These are phyloP conservation scores for Drosophila triauraria DNA, from an alignment of 1,140 invertebrate genomes.

Conservation along the genomic window DNA sequence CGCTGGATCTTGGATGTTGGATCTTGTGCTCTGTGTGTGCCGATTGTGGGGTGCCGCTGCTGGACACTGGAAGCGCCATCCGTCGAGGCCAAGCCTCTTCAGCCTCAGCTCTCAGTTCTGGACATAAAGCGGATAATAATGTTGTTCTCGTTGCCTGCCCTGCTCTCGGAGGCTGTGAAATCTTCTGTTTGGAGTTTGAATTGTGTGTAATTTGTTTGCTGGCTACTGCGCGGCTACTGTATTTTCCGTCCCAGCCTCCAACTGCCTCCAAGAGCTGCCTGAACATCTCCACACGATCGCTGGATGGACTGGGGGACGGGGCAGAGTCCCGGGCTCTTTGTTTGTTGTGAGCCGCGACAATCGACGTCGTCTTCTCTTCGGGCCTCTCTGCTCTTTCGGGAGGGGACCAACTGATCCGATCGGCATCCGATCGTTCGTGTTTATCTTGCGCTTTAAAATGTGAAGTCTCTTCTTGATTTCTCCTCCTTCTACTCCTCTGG, in stretches of 20 bases:
- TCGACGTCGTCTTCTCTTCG: slow-evolving; percentile 26
- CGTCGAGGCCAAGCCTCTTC: slow-evolving; percentile 45
- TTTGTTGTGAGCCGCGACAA: slow-evolving; percentile 78
- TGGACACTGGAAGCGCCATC: slow-evolving; percentile 64
- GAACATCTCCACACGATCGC: slow-evolving; percentile 69
- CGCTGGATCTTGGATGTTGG: slow-evolving; percentile 10
- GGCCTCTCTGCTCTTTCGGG: slow-evolving; percentile 4
- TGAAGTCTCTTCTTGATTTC: slow-evolving; percentile 19
- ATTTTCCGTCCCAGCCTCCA: slow-evolving; percentile 51
- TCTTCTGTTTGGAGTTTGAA: slow-evolving; percentile 81
- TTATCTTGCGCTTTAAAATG: slow-evolving; percentile 76
- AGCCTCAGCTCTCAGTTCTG: slow-evolving; percentile 43
- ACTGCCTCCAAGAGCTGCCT: slow-evolving; percentile 10
- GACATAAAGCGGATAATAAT: slow-evolving; percentile 82
- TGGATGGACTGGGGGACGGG: background rate
- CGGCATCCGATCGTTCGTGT: slow-evolving; percentile 64
- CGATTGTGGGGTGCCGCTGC: slow-evolving; percentile 63
- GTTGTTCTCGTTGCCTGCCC: slow-evolving; percentile 57
- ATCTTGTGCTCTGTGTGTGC: slow-evolving; percentile 1
- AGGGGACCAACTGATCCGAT: slow-evolving; percentile 56
- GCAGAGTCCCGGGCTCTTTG: slow-evolving; percentile 23
- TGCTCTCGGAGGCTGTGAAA: slow-evolving; percentile 70
- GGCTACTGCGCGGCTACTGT: slow-evolving; percentile 79
- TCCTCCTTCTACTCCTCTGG: slow-evolving; percentile 9
- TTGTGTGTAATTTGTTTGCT: slow-evolving; percentile 82